phyloP scores from a whole-genome alignment of 2,113 vertebrate genomes.

The cat (Felis catus) region F.catus_Fca126_mat1.0 CM031419.1:149599001-149599500 shows the following conservation, averaged over 20 bases:
- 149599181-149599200: background rate
- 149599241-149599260: background rate
- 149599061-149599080: background rate
- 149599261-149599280: background rate
- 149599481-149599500: background rate
- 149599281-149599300: background rate
- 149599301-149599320: background rate
- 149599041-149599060: background rate
- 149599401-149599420: slow-evolving; percentile 35
- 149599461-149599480: background rate
- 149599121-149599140: background rate
- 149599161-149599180: background rate
- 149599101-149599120: background rate
- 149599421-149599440: background rate
- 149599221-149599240: background rate
- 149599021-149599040: slow-evolving; percentile 26
- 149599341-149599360: background rate
- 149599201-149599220: background rate
- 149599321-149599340: background rate
- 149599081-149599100: background rate
- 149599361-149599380: background rate
- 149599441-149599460: background rate
- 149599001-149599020: slow-evolving; percentile 44
- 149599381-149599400: background rate
- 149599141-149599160: background rate